Evolutionary conservation across 2,888 invertebrate genomes (phyloP), one percentile per base, ranked within the genome.

Genomic region (Hirtodrosophila trivittata): DNA sequence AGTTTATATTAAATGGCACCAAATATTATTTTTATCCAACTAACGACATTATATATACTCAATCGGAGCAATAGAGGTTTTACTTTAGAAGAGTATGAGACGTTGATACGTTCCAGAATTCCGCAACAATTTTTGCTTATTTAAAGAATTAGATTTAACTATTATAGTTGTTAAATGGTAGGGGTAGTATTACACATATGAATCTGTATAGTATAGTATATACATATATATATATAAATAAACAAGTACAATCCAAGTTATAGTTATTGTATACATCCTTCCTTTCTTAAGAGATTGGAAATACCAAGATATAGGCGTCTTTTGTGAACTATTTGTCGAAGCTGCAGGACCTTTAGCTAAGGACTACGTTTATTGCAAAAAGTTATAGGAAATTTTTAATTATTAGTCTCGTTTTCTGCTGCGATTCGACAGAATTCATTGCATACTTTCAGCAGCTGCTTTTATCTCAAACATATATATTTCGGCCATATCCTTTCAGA

Each of bases 1-100:
- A 60, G 25, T 32, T 52, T 41, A 41, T 13, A 28, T 59, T 54
- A 1, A 47, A 60, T 32, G 45, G 65, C 76, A 80, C 80, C 80
- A 80, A 80, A 80, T 82, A 80, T 75, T 82, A 81, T 54, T 62
- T 71, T 77, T 66, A 76, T 21, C 16, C 38, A 65, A 18, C 37
- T 38, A 58, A 60, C 67, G 67, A 62, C 28, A n/a, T 35, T 28
- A 45, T 28, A 50, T 55, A 49, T 72, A 77, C 65, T 74, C 65
- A 8, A 26, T 16, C 41, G 59, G 10, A 47, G 57, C 49, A 39
- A 46, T 57, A 72, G 13, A 60, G 38, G 37, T 42, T 57, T 51
- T 33, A 54, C 32, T 30, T 43, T 35, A 42, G 42, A n/a, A 33
- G 25, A 35, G 42, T 45, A 38, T 37, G 33, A 13, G 8, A 47